Evolutionary conservation across 2,888 invertebrate species (phyloP), one percentile per base, ranked within the genome.

Genomic region (Bembecia ichneumoniformis): DNA sequence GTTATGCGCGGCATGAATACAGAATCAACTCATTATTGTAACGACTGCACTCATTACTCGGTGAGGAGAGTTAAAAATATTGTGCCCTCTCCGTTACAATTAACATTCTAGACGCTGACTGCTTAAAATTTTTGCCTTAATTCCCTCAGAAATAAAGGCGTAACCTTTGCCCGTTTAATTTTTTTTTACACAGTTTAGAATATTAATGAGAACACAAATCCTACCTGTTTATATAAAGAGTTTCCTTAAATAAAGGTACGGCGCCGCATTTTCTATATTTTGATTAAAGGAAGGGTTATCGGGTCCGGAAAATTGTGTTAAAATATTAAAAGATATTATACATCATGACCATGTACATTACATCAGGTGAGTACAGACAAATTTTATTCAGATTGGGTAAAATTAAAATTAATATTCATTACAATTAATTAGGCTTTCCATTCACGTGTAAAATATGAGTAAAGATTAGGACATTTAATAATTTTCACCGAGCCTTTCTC

Each of bases 91-190:
- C 55, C 51, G 52, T 50, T 46, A 52, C 62, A 68, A 72, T 74
- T 74, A 73, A 68, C 54, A 74, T 74, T 74, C 73, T 61, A 56
- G 56, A 58, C 65, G 44, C 44, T 59, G 60, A 56, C 53, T 57
- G 58, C 63, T 66, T 63, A 58, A 67, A 72, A 58, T 67, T 66
- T 60, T 63, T 34, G 57, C 62, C 59, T 68, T 65, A 64, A 63
- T 66, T 66, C 58, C 61, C 57, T 63, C 58, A 58, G 62, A 63
- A 70, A 68, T 68, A 66, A 73, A 74, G 71, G 65, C 70, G 66
- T 71, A 65, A 68, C 66, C 59, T 67, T 69, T 66, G 64, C 64
- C 55, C 63, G 58, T 66, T 71, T 71, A 67, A 66, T 66, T 68
- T 64, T 63, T n/a, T 62, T 63, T 51, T 51, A 28, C 52, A 55